Base-by-base conservation (phyloP, 2,797 vertebrate genomes). In the Melanotaenia pygmaea region DNA sequence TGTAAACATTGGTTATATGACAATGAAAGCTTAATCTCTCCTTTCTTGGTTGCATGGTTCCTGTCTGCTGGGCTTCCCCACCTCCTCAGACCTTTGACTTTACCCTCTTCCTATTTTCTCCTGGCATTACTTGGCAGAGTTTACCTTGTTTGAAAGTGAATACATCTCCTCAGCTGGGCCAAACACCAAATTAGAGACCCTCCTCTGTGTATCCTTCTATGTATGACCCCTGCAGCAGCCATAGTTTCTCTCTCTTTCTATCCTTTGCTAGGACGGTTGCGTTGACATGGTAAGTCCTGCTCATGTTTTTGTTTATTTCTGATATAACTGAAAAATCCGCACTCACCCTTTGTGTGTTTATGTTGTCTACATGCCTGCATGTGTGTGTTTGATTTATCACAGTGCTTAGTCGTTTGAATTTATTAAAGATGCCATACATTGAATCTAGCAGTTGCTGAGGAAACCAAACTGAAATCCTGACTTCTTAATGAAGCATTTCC, bases 151-250 rank as follows among this genome's bases (percentile, higher is more conserved):
- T 82, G 85, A 92, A 94, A 94, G 92, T 51, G 80, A 94, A 96
- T 94, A 94, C 83, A 63, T 8, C 85, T 67, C 76, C 59, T 89
- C 73, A 89, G 88, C 92, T 58, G 72, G 90, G 96, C 93, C 90
- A 95, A 94, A 34, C 80, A 95, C 96, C 94, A 97, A 97, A 95
- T 98, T 96, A 96, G 96, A 96, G 94, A 90, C 80, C 93, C 85
- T 82, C 75, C 84, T 64, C 79, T 11, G 65, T 85, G 75, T 88
- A 83, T 88, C 92, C 82, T 94, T 91, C 95, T 91, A 84, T 94
- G 91, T 68, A 89, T 93, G 87, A 95, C 80, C 47, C 62, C 85
- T 11, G 76, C 81, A 58, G 67, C 90, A 88, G 81, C 91, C 66
- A 85, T 79, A 65, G 11, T 40, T 75, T 58, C 73, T 45, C 81